Evolutionary conservation across 2,113 vertebrate genomes (phyloP).

Genomic region (Thamnaconus septentrionalis): DNA sequence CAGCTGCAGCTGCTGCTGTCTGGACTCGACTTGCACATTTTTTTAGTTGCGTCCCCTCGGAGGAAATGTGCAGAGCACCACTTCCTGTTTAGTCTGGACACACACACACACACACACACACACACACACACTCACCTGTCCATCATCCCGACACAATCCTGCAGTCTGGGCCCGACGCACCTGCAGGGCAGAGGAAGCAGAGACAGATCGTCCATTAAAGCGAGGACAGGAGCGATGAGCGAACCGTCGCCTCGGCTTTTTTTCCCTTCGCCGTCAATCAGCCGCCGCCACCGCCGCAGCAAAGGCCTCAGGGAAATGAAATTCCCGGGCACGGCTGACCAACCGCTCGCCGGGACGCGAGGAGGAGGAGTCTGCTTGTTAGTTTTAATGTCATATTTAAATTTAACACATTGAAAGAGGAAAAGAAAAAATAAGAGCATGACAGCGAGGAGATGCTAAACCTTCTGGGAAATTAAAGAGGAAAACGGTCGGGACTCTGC

Average conservation of each 20-base stretch:
- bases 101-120: constrained; percentile 8
- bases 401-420: background rate
- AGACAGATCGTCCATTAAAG: constrained; percentile 52
- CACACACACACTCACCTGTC: constrained; percentile 85
- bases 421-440: background rate
- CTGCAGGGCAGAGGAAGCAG: constrained; percentile 78
- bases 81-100: background rate
- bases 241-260: constrained; percentile 46
- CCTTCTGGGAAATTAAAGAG: constrained; percentile 5
- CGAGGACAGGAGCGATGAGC: constrained; percentile 55
- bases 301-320: background rate
- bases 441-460: background rate
- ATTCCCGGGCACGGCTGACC: constrained; percentile 33
- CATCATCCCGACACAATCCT: constrained; percentile 97
- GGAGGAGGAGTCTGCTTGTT: constrained; percentile 12
- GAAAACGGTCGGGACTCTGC: background rate
- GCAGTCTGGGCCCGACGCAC: constrained; percentile 89
- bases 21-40: no score
- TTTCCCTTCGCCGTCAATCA: constrained; percentile 45
- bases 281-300: constrained; percentile 31
- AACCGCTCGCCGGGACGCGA: constrained; percentile 38
- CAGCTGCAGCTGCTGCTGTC: no score
- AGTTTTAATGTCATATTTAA: constrained; percentile 8
- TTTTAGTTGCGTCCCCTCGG: no score
- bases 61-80: no score